Conservation (phyloP, 1,140 invertebrate genomes). For the Bombus waltoni region DNA sequence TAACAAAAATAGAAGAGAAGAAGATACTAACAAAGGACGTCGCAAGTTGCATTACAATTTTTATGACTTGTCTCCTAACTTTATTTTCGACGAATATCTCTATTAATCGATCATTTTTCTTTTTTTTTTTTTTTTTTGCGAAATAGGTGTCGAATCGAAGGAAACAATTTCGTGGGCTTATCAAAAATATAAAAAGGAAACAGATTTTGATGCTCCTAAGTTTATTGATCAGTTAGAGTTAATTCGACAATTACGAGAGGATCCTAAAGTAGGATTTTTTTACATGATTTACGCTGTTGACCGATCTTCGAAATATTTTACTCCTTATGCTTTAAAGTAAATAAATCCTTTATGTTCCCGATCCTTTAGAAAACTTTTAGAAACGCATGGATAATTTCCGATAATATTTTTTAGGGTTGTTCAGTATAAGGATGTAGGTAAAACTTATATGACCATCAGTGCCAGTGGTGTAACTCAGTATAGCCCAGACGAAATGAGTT, state of each 20-base stretch:
- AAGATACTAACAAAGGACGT: background rate
- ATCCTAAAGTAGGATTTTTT: slow-evolving; percentile 84
- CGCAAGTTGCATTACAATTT: background rate
- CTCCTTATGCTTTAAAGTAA: slow-evolving; percentile 84
- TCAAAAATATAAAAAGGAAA: background rate
- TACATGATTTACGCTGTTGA: slow-evolving; percentile 88
- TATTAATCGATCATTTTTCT: background rate
- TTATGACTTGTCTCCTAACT: background rate
- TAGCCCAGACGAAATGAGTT: slow-evolving; percentile 85
- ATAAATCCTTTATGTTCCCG: background rate
- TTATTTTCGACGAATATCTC: background rate
- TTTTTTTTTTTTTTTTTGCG: too few relatives aligned
- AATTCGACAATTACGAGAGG: slow-evolving; percentile 81
- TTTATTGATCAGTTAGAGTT: slow-evolving; percentile 83
- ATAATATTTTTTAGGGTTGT: slow-evolving; percentile 83
- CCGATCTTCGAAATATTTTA: slow-evolving; percentile 87
- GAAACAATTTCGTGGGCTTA: background rate
- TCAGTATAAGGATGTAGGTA: slow-evolving; percentile 85
- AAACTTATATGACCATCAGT: slow-evolving; percentile 87
- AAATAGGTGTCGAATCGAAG: background rate
- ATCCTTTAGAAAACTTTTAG: background rate
- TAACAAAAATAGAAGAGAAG: background rate
- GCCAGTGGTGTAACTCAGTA: slow-evolving; percentile 87
- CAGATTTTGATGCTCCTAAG: slow-evolving; percentile 71
- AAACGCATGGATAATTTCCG: background rate